Percentiles rank a stretch among this genome's conserved stretches.
Evolutionary conservation across 2,888 invertebrate species (phyloP).

Genomic region (Drosophila austrosaltans): DNA sequence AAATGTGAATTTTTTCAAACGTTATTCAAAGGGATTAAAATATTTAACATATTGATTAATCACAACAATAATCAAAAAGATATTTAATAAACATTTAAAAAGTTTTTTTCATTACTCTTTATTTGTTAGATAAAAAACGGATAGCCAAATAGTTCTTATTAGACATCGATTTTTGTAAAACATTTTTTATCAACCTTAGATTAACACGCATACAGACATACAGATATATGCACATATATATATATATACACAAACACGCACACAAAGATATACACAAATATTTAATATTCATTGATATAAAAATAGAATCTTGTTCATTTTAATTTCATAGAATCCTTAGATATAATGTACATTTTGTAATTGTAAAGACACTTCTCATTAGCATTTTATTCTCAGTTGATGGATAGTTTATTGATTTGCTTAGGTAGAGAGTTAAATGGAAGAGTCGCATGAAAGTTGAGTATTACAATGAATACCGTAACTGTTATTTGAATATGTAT

Average conservation of each 20-base stretch:
- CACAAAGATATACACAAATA: constrained; percentile 9
- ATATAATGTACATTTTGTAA: constrained; percentile 33
- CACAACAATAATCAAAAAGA: neutral
- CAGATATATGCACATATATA: too few relatives aligned
- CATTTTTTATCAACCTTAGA: constrained; percentile 5
- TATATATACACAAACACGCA: neutral
- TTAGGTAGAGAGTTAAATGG: constrained; percentile 5
- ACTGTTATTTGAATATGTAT: neutral
- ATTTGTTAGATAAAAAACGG: neutral
- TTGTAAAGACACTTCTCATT: constrained; percentile 39
- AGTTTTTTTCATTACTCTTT: constrained; percentile 8
- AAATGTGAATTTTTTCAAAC: too few relatives aligned
- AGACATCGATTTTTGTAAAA: constrained; percentile 8
- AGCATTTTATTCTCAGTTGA: constrained; percentile 41
- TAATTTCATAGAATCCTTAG: constrained; percentile 7
- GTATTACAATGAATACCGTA: constrained; percentile 8
- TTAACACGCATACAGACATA: neutral
- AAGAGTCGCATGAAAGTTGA: constrained; percentile 2
- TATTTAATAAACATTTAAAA: neutral
- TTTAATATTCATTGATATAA: constrained; percentile 35
- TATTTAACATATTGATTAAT: neutral
- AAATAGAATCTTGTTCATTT: constrained; percentile 38
- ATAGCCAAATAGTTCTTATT: neutral
- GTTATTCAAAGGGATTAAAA: too few relatives aligned
- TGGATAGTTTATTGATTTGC: constrained; percentile 18